A percentile compares a stretch with the other conserved stretches of the same genome.
phyloP scores from a whole-genome alignment of 2,888 invertebrate genomes.

The Chrysodeixis includens region DNA sequence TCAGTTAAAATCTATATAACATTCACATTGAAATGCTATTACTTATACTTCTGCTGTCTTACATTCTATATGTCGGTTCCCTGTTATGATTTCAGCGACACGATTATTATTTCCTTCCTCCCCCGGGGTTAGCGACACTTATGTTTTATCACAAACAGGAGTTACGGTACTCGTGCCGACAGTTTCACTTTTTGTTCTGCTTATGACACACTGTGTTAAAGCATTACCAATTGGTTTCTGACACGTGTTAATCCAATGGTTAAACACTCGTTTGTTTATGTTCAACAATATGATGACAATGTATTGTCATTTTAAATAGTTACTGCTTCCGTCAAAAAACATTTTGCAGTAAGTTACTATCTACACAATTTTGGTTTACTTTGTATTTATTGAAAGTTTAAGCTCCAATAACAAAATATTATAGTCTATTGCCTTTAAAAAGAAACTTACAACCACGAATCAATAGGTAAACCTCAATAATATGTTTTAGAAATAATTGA shows the following conservation, averaged over 20 bases:
- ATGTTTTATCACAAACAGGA: constrained; percentile 38
- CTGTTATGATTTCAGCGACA: constrained; percentile 49
- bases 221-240: background rate
- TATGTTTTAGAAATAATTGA: constrained; percentile 1
- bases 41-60: background rate
- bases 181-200: constrained; percentile 27
- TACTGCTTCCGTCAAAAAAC: no score
- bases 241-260: background rate
- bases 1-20: background rate
- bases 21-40: background rate
- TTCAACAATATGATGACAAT: no score
- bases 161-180: constrained; percentile 25
- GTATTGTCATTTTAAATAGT: no score
- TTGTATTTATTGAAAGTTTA: background rate
- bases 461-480: background rate
- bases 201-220: constrained; percentile 6
- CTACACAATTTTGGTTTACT: background rate
- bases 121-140: constrained; percentile 25
- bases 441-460: background rate
- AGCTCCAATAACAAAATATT: background rate
- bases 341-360: background rate
- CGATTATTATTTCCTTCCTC: constrained; percentile 42
- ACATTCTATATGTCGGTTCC: background rate
- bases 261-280: background rate
- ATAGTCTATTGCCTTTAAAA: background rate